Evolutionary conservation across 2,113 vertebrate genomes (phyloP), one percentile per base, ranked within the genome.

Genomic region (Colossoma macropomum): DNA sequence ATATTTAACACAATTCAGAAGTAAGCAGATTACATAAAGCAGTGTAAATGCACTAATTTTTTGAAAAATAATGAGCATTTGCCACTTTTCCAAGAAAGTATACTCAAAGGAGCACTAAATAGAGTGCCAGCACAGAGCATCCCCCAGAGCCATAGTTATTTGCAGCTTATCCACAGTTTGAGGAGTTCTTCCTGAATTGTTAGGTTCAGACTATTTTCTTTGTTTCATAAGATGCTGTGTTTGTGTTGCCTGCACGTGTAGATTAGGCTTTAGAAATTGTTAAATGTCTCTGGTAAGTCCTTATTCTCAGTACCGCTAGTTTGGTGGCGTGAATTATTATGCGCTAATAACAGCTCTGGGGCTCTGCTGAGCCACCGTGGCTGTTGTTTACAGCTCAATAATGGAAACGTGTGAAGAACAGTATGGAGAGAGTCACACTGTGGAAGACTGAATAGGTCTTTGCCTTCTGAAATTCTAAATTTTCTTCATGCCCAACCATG

Each of bases 401-500:
- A 89, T 78, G 66, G 80, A 86, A 77, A 62, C 66, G 83, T 66
- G 83, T 83, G 63, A 89, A 63, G 85, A 76, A 71, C 62, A 60
- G 45, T 38, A 23, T 45, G 68, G 38, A 71, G 9, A 15, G 21
- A 25, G 23, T 17, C 19, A 17, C 21, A 0, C 32, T 34, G 27
- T 12, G 0, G 84, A 34, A 74, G 80, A 74, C 28, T 77, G 71
- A 84, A 71, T 19, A 80, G 85, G 68, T 75, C 86, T 15, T 81
- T 45, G 45, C 84, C 79, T 85, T 75, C 82, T 52, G 9, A 88
- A 76, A 82, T 81, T 77, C 94, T 96, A 94, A 94, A 93, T 96
- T 93, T 95, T 41, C 94, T 94, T 92, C 93, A 94, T 92, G 88
- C 89, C 93, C 93, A 93, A 95, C 91, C 94, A 91, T 91, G 88